Percentiles rank a stretch among this genome's conserved stretches.
phyloP scores from a whole-genome alignment of 2,888 invertebrate genomes.

The Cosmorhoe ocellata region DNA sequence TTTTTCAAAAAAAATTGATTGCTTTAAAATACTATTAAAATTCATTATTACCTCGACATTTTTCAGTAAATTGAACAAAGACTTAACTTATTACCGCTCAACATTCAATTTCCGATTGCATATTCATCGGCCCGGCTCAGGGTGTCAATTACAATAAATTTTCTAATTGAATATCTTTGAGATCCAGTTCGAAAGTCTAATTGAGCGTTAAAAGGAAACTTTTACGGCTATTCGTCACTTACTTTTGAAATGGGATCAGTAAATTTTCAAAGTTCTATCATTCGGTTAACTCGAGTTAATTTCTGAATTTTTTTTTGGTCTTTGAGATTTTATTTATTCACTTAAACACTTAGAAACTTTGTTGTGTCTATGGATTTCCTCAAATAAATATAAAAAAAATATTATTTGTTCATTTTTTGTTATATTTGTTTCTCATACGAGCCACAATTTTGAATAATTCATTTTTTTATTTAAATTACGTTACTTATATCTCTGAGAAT shows the following conservation, averaged over 20 bases:
- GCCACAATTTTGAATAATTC: no score
- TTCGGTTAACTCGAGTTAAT: conserved; percentile 6
- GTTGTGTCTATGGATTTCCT: no score
- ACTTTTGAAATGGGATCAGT: conserved; percentile 28
- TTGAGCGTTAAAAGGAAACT: conserved; percentile 48
- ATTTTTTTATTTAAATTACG: no score
- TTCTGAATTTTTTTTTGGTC: not conserved
- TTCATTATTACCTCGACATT: not conserved
- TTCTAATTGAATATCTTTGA: conserved; percentile 44
- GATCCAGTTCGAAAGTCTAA: conserved; percentile 42
- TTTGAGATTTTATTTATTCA: not conserved
- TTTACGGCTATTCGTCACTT: conserved; percentile 43
- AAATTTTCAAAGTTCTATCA: conserved; percentile 31
- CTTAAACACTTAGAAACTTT: no score
- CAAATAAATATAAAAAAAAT: no score
- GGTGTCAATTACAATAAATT: conserved; percentile 52
- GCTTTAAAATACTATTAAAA: no score
- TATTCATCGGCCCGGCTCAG: conserved; percentile 19
- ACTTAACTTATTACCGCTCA: conserved; percentile 14
- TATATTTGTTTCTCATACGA: no score
- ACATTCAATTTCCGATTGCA: conserved; percentile 21
- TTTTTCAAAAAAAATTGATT: no score
- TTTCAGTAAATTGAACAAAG: conserved; percentile 10
- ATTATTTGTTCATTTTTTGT: no score
- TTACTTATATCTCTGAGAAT: no score